These are phyloP conservation scores for Cavia aperea DNA, from an alignment of 2,113 vertebrate genomes.

Conservation along the genomic window DNA sequence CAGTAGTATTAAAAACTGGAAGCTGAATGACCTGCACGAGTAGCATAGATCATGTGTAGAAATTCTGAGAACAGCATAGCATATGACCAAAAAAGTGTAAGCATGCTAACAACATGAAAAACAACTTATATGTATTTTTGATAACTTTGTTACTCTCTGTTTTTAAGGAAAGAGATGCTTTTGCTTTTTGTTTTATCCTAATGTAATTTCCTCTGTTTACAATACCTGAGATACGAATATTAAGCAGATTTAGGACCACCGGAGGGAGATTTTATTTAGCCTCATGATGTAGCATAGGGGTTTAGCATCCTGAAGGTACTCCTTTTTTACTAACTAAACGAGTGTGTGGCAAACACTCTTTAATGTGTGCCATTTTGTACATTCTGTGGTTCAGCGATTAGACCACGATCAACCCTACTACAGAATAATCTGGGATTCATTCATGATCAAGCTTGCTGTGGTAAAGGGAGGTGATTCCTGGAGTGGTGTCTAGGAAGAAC, in stretches of 20 bases:
- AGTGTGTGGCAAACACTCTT: not conserved
- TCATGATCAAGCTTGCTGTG: not conserved
- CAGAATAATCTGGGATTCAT: not conserved
- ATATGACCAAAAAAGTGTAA: not conserved
- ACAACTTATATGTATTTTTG: not conserved
- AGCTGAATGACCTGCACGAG: not conserved
- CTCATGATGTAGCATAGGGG: not conserved
- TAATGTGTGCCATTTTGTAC: not conserved
- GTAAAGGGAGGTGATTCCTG: not conserved
- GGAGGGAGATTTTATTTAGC: not conserved
- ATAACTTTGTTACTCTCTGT: not conserved
- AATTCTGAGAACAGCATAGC: not conserved
- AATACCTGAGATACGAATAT: not conserved
- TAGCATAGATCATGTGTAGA: not conserved
- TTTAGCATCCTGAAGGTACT: not conserved
- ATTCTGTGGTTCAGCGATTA: not conserved
- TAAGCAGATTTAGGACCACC: not conserved
- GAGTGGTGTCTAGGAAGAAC: not conserved
- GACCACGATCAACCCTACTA: not conserved
- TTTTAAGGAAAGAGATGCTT: not conserved
- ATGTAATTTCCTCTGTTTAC: not conserved
- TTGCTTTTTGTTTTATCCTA: not conserved
- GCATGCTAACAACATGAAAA: not conserved
- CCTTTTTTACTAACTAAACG: not conserved
- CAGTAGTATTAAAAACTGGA: accelerated